A percentile compares a stretch with the other conserved stretches of the same genome.
phyloP scores from a whole-genome alignment of 1,140 invertebrate species.

The Antheraea pernyi region DNA sequence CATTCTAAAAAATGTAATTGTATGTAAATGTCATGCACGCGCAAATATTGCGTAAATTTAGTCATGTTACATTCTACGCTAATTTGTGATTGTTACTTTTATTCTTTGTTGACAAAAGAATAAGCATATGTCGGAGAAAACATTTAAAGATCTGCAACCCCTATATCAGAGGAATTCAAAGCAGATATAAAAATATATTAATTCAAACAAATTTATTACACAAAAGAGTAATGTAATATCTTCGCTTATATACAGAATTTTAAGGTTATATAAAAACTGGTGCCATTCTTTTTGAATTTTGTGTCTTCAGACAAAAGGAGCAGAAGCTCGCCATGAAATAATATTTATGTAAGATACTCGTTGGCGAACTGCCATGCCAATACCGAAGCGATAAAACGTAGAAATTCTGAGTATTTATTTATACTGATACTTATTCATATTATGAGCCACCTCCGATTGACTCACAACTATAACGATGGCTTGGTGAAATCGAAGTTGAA shows the following conservation, averaged over 20 bases:
- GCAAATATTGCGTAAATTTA: no score
- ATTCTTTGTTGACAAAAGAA: no score
- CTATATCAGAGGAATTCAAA: not conserved
- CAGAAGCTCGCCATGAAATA: not conserved
- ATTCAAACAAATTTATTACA: not conserved
- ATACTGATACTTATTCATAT: not conserved
- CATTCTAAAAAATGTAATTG: no score
- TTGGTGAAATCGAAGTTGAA: no score
- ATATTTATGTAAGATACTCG: constrained; percentile 53
- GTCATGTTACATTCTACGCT: no score
- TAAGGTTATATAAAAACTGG: not conserved
- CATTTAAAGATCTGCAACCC: no score
- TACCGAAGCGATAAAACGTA: constrained; percentile 28
- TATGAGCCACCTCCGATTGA: no score
- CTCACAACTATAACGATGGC: no score
- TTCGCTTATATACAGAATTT: not conserved
- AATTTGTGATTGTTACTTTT: no score
- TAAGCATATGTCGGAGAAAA: no score
- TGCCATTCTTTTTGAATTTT: not conserved
- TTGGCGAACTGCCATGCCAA: constrained; percentile 55
- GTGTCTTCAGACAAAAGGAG: not conserved
- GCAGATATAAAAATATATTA: not conserved
- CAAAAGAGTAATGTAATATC: not conserved
- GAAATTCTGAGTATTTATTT: not conserved
- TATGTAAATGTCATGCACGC: no score